Evolutionary conservation across 2,113 vertebrate species (phyloP), one percentile per base, ranked within the genome.

Genomic region (Elephantulus edwardii): DNA sequence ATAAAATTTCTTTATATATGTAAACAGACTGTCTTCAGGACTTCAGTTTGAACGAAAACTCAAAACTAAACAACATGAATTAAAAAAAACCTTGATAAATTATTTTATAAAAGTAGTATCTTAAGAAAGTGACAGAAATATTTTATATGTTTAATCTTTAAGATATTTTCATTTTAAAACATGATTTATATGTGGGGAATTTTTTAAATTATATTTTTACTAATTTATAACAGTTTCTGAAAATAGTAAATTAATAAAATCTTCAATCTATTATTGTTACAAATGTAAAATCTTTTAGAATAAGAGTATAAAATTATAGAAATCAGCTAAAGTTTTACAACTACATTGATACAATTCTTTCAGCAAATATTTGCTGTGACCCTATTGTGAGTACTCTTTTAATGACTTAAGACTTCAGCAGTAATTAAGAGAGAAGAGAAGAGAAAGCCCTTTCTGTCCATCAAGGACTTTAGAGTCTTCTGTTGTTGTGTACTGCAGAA

Each of bases 61-160:
- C 76, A 66, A 93, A n/a, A 38, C 33, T 54, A 46, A 40, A 20
- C 12, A 52, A n/a, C n/a, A n/a, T n/a, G n/a, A n/a, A n/a, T n/a
- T n/a, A 80, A 88, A 94, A n/a, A 62, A 76, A n/a, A n/a, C n/a
- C n/a, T n/a, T 74, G 56, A 42, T n/a, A 70, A 8, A 11, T 83
- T 19, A 40, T 83, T 88, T 54, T 72, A 62, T 6, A 46, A 84
- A 70, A 56, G 19, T 84, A 24, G 26, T 71, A 88, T 54, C 78
- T 50, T 10, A 52, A 71, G 13, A 90, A 72, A 7, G 1, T 14
- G 66, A 83, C 16, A n/a, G 2, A 30, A 80, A 30, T 78, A 46
- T 83, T 89, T 87, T 87, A 79, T 52, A 2, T 48, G 5, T 93
- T 75, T 80, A 33, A 38, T 85, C 50, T 68, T 40, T 77, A 68